Evolutionary conservation across 2,888 invertebrate genomes (phyloP), one percentile per base, ranked within the genome.

Genomic region (Protonemura montana): DNA sequence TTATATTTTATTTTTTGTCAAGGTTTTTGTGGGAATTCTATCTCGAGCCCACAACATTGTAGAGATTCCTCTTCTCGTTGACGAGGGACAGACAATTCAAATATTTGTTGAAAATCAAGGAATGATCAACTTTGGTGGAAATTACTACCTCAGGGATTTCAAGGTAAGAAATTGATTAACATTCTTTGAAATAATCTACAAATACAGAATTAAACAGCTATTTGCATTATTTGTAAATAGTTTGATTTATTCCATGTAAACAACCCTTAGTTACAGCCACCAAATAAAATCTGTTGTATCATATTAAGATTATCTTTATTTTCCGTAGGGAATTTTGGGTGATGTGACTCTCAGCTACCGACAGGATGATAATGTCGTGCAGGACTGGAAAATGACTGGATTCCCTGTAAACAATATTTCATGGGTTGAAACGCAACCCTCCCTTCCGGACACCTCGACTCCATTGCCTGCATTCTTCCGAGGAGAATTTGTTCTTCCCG

Each of bases 61-160:
- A 87, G 90, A 91, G 0, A 81, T 94, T 26, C 91, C 91, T 0
- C 87, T 94, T 26, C 90, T 89, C 87, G 89, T 89, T 21, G 30
- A 87, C 10, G 86, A 89, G 89, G 90, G 90, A 0, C 89, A 91
- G 85, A 89, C 87, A 21, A 88, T 92, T 21, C 89, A 90, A 88
- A 90, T 93, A 78, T 88, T 93, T 28, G 92, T 93, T 0, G 98
- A 98, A 91, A 97, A 96, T 90, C 96, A 96, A 92, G 98, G 98
- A 13, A 93, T 97, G 85, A 93, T 96, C 82, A 97, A 97, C 90
- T 96, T 91, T 89, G 91, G 91, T 3, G 27, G 76, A 26, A 76
- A 76, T 16, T 35, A 85, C 26, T n/a, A 35, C 77, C 35, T 87
- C 25, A 87, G 86, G 16, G 87, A 87, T 76, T 78, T 86, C 25